Base-by-base conservation (phyloP, 2,113 vertebrate genomes). In the Siniperca knerii region DNA sequence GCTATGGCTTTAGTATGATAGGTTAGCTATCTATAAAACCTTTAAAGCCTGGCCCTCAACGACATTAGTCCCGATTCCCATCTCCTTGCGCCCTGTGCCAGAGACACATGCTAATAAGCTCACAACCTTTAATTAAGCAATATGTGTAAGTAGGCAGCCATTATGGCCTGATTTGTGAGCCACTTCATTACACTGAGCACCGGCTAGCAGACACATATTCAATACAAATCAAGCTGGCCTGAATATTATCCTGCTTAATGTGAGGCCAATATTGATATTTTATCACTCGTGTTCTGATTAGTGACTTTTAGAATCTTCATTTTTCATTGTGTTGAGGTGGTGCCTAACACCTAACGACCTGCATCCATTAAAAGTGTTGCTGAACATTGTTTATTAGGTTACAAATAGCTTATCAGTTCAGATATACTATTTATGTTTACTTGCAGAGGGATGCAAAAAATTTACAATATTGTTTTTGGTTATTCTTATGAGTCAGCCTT, bases 51-150 rank as follows among this genome's bases (percentile, higher is more conserved):
- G 92, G 95, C 95, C 95, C 94, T 96, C 54, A 84, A 87, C 73
- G 91, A 90, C 94, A 90, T 81, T 79, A 86, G 96, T 95, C 95
- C 94, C 91, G 95, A 96, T 96, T 96, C 97, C 96, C 96, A 96
- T 96, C 96, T 96, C 86, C 77, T 93, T 93, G 95, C 93, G 94
- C 95, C 97, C 96, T 93, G 90, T 94, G 95, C 96, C 96, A 96
- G 96, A 97, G 97, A 99, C 97, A 99, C 98, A 98, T 99, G 98
- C 98, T 99, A 99, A 99, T 98, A 99, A 98, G 97, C 97, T 97
- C 97, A 98, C 98, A 98, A 98, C 97, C 98, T 99, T 98, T 99
- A 99, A 99, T 99, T 98, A 99, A 99, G 97, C 98, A 97, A 97
- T 99, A 99, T 97, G 97, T 97, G 98, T 98, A 99, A 98, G 97